phyloP scores from a whole-genome alignment of 1,140 invertebrate species.

The Camponotus floridanus region DNA sequence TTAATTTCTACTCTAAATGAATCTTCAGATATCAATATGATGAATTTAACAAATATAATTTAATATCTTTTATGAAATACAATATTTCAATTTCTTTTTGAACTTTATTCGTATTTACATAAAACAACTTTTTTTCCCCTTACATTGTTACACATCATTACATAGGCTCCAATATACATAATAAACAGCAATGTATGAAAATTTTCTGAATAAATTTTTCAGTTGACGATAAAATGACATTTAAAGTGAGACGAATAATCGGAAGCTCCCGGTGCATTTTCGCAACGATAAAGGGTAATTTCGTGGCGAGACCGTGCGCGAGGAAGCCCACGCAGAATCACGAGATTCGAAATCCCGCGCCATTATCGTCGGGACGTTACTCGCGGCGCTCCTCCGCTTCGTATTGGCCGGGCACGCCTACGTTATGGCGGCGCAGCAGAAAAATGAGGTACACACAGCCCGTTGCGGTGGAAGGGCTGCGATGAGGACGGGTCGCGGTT shows the following conservation, averaged over 20 bases:
- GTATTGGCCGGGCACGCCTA: constrained; percentile 73
- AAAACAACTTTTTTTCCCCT: not conserved
- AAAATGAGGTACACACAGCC: constrained; percentile 63
- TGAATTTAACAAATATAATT: constrained; percentile 5
- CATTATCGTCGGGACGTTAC: not conserved
- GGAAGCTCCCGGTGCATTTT: not conserved
- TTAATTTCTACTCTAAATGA: not conserved
- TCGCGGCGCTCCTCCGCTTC: not conserved
- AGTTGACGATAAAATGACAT: not conserved
- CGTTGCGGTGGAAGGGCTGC: constrained; percentile 58
- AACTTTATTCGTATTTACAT: not conserved
- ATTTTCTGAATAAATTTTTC: not conserved
- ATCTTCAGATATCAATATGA: not conserved
- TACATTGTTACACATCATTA: not conserved
- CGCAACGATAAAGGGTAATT: not conserved
- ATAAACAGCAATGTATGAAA: not conserved
- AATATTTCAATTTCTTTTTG: not conserved
- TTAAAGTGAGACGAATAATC: not conserved
- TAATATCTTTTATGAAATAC: not conserved
- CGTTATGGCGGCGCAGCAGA: constrained; percentile 69
- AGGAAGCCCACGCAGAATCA: too few relatives aligned
- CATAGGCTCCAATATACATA: too few relatives aligned
- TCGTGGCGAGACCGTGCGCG: too few relatives aligned
- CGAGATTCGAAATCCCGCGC: constrained; percentile 34
- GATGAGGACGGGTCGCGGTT: constrained; percentile 58